Conservation (phyloP, 2,888 invertebrate genomes). For the Hydroisotoma schaefferi region DNA sequence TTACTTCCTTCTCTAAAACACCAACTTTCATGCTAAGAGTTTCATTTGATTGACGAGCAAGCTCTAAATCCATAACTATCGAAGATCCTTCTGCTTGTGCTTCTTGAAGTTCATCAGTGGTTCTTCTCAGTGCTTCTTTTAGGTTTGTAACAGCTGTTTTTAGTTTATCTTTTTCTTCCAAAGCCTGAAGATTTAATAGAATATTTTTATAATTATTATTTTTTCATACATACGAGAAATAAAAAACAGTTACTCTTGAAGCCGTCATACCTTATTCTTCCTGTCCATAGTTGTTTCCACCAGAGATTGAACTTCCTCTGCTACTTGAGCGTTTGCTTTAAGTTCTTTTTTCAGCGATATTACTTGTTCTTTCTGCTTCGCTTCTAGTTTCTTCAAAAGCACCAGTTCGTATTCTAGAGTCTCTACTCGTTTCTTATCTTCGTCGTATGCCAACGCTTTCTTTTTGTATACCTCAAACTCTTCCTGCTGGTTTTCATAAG, state of each 20-base stretch:
- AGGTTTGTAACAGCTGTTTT: conserved; percentile 26
- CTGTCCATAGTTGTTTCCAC: conserved; percentile 38
- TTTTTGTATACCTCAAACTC: conserved; percentile 48
- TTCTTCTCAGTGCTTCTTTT: conserved; percentile 37
- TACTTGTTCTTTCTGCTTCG: conserved; percentile 43
- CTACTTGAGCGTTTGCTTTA: conserved; percentile 36
- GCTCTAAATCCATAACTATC: conserved; percentile 33
- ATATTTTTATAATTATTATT: background rate
- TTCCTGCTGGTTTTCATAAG: conserved; percentile 48
- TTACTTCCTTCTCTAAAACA: conserved; percentile 33
- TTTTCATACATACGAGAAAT: background rate
- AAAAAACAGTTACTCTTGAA: no score
- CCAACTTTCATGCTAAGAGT: conserved; percentile 26
- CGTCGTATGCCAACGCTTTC: conserved; percentile 47
- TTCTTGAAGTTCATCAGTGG: conserved; percentile 38
- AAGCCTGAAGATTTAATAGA: conserved; percentile 23
- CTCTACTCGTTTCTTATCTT: conserved; percentile 42
- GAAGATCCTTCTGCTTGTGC: conserved; percentile 30
- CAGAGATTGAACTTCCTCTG: conserved; percentile 34
- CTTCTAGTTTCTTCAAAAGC: conserved; percentile 41
- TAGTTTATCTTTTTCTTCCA: conserved; percentile 38
- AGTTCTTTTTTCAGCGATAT: conserved; percentile 36
- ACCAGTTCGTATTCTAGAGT: conserved; percentile 43
- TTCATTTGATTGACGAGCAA: conserved; percentile 38
- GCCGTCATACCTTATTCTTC: conserved; percentile 40